Evolutionary conservation across 30 jellyfish, hydroid and myxozoan genomes (phyloP).

Genomic region (Hydra vulgaris): DNA sequence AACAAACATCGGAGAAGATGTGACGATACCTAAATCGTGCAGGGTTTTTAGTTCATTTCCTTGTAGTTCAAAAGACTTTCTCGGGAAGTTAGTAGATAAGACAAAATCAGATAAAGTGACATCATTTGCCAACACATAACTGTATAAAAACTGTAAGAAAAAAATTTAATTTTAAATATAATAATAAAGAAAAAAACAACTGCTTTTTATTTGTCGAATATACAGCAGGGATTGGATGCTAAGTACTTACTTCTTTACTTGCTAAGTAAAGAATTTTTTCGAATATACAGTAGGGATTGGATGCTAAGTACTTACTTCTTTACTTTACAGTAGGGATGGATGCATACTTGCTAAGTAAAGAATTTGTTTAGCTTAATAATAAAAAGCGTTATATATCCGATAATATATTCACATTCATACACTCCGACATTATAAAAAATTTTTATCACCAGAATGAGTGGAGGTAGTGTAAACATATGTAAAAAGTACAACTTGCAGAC

Average conservation of each 20-base stretch:
- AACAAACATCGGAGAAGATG: constrained; percentile 55
- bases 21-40: constrained; percentile 50
- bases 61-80: constrained; percentile 49
- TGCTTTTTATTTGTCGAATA: neutral
- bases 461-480: too few relatives aligned
- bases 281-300: neutral
- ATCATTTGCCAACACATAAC: constrained; percentile 56
- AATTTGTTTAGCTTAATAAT: too few relatives aligned
- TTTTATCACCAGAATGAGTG: too few relatives aligned
- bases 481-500: too few relatives aligned
- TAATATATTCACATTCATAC: too few relatives aligned
- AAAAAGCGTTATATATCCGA: too few relatives aligned
- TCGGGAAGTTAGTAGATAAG: constrained; percentile 57
- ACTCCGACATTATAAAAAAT: too few relatives aligned
- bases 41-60: constrained; percentile 24
- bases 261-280: too few relatives aligned
- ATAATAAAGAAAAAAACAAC: neutral
- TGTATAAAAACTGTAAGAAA: constrained; percentile 42
- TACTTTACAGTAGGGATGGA: neutral
- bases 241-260: too few relatives aligned
- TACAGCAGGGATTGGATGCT: neutral
- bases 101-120: constrained; percentile 49
- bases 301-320: too few relatives aligned
- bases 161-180: too few relatives aligned
- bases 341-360: too few relatives aligned